A percentile compares a stretch with the other conserved stretches of the same genome.
Conservation (phyloP, 2,888 invertebrate species). For the Tholera decimalis region DNA sequence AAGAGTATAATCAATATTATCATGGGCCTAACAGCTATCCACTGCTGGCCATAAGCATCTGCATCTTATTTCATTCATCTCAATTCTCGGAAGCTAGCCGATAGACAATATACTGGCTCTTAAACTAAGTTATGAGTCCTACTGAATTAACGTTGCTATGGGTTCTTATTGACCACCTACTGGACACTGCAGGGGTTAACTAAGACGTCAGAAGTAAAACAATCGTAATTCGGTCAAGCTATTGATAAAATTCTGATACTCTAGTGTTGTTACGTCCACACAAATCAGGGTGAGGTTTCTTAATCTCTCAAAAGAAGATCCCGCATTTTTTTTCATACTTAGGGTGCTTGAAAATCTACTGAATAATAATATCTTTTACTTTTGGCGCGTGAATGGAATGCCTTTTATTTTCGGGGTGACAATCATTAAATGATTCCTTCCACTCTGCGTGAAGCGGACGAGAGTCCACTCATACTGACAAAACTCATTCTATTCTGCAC, state of each 20-base stretch:
- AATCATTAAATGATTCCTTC: no score
- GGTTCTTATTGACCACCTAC: conserved; percentile 23
- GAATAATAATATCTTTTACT: background rate
- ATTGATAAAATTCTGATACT: background rate
- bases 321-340: background rate
- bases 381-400: no score
- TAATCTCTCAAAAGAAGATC: background rate
- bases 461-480: no score
- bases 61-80: background rate
- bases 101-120: background rate
- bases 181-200: conserved; percentile 39
- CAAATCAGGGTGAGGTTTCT: background rate
- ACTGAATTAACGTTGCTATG: conserved; percentile 3
- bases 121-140: background rate
- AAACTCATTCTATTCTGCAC: no score
- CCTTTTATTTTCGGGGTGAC: no score
- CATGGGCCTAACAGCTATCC: background rate
- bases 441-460: no score
- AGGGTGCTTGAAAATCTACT: background rate
- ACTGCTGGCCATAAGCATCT: background rate
- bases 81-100: background rate
- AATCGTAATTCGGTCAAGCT: background rate
- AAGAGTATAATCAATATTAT: background rate
- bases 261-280: background rate
- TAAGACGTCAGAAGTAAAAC: conserved; percentile 24